Percentiles rank a stretch among this genome's conserved stretches.
Conservation (phyloP, 53 echinoderm and acorn worm genomes). For the Apostichopus leukothele region DNA sequence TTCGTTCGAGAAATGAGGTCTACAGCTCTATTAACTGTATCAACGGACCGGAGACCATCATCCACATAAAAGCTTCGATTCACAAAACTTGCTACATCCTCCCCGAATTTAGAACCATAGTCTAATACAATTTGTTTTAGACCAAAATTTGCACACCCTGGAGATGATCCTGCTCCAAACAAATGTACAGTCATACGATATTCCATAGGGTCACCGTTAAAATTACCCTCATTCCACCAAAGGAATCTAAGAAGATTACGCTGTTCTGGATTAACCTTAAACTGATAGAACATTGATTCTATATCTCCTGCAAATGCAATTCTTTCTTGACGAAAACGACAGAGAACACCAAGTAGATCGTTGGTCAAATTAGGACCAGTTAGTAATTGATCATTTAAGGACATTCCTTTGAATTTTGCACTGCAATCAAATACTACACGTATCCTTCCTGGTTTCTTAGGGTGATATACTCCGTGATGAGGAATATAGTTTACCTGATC, state of each 20-base stretch:
- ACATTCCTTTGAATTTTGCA: no score
- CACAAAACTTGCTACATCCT: neutral
- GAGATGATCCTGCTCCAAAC: constrained; percentile 66
- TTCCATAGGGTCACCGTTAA: constrained; percentile 21
- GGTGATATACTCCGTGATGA: neutral
- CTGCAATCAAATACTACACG: no score
- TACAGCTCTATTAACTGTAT: no score
- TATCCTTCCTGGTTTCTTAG: no score
- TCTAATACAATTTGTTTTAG: constrained; percentile 53
- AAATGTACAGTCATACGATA: constrained; percentile 69
- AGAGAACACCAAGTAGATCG: no score
- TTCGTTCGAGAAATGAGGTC: no score
- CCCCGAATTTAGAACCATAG: neutral
- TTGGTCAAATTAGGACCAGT: no score
- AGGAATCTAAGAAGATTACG: constrained; percentile 49
- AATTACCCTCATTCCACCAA: constrained; percentile 68
- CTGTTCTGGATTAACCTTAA: constrained; percentile 27
- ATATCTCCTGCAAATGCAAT: constrained; percentile 45
- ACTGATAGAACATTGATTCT: constrained; percentile 56
- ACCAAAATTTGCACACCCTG: constrained; percentile 61
- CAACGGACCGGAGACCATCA: no score
- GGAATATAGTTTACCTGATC: no score
- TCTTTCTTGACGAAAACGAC: constrained; percentile 33
- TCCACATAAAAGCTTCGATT: no score
- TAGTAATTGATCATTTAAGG: no score